Base-by-base conservation (phyloP, 2,888 invertebrate species). In the Tachina grossa region DNA sequence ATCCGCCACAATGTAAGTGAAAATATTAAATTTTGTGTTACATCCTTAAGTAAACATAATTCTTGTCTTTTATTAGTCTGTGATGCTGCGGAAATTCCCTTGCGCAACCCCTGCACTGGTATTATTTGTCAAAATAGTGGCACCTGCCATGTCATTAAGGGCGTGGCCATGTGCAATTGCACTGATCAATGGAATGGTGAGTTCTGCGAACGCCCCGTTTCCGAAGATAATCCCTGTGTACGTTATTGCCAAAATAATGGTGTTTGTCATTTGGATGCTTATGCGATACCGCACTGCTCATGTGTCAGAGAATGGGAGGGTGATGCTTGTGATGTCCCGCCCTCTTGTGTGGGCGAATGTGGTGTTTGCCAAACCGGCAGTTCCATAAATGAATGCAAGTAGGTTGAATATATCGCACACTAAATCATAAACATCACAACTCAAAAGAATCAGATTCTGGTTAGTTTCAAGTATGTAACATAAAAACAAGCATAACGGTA, bases 141-240 rank as follows among this genome's bases (percentile, higher is more conserved):
- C 10, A 92, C 91, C 0, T 95, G 95, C 87, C 92, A 93, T 14
- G 90, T 93, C 47, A 92, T 93, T 59, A 92, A 93, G 55, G 93
- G 92, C 19, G 90, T 91, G 57, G 91, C 93, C 11, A 91, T 94
- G 87, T 95, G 95, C 90, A 93, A 94, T 81, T 95, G 95, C 88
- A 91, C 93, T 0, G 92, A 93, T 41, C 93, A 93, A 57, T 95
- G 93, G 93, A 94, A 94, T 79, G 95, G 95, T 22, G 90, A 92
- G 41, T 93, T 93, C 72, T 95, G 95, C 89, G 94, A 94, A 89
- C 89, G 91, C 85, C 94, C 94, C 90, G 93, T 95, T 80, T 94
- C 94, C 0, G 94, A 94, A 88, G 94, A 94, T 88, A 95, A 95
- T 93, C 94, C 95, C 0, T 96, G 96, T 91, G 91, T 91, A 11